Base-by-base conservation (phyloP, 2,888 invertebrate species). In the Spodoptera picta region DNA sequence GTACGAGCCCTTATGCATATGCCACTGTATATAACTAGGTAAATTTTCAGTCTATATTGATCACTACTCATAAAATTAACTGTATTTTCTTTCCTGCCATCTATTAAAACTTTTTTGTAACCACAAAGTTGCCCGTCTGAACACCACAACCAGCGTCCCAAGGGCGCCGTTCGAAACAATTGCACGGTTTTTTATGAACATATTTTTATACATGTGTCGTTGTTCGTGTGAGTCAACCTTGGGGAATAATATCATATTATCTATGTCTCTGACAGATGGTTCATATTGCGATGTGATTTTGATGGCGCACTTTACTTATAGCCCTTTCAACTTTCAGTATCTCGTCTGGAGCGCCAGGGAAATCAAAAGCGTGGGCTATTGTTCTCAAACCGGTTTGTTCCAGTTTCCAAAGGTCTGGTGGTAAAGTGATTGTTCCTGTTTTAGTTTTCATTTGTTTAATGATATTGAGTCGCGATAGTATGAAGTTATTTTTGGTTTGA, bases 261-360 rank as follows among this genome's bases (percentile, higher is more conserved):
- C 56, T 54, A 65, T 68, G 80, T 67, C 63, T 68, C 61, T 67
- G 82, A 80, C 80, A 82, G 78, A 71, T 80, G 81, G 48, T 48
- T 65, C 62, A 47, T 23, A 41, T 51, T 36, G 66, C 48, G 66
- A 78, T 69, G 63, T 46, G 65, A 63, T 71, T 78, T 78, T 79
- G 77, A 78, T 79, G 69, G 65, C 63, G 42, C 47, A 50, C 58
- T 67, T 61, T 50, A 62, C 60, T 57, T 49, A 47, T 69, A 48
- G 53, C 36, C 43, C 56, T 52, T 46, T 49, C 45, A 48, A 27
- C 27, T n/a, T 9, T 41, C 14, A 43, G 47, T 53, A 73, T 57
- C 67, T 62, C 41, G 27, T 47, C 19, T 46, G 42, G 24, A 76
- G 50, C 61, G 60, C 50, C 47, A 48, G 73, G 77, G 68, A 73